Percentiles rank a stretch among this genome's conserved stretches.
Evolutionary conservation across 2,797 vertebrate species (phyloP).

Genomic region (Xiphorhynchus erythropygius): DNA sequence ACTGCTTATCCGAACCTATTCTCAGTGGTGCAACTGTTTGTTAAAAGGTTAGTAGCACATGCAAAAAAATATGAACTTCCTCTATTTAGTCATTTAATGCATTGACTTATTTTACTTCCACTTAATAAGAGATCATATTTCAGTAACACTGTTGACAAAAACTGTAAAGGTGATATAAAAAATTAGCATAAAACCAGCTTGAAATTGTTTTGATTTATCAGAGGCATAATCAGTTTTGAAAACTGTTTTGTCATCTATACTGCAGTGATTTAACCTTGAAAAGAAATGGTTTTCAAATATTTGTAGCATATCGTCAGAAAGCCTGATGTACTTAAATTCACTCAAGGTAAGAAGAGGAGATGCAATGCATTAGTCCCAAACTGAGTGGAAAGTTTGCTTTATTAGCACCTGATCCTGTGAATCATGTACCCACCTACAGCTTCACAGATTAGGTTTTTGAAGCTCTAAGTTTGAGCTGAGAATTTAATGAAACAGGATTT

Average conservation of each 20-base stretch:
- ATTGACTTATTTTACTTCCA: background rate
- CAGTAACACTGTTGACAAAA: background rate
- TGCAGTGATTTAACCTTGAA: background rate
- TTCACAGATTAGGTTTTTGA: background rate
- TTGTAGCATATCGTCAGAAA: background rate
- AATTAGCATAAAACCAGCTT: background rate
- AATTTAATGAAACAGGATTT: background rate
- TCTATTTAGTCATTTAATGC: background rate
- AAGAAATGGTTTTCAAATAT: background rate
- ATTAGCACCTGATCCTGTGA: background rate
- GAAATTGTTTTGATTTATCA: background rate
- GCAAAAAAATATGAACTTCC: background rate
- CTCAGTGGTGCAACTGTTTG: background rate
- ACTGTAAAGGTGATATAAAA: background rate
- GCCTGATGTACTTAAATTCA: background rate
- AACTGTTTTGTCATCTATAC: background rate
- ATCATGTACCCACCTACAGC: background rate
- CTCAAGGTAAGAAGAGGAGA: background rate
- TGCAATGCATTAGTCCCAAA: background rate
- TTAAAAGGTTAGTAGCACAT: background rate
- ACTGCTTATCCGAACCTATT: background rate
- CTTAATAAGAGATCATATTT: background rate
- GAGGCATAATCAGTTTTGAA: background rate
- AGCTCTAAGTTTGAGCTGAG: background rate
- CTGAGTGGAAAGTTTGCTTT: background rate